Base-by-base conservation (phyloP, 2,113 vertebrate genomes). In the Ictalurus furcatus region DNA sequence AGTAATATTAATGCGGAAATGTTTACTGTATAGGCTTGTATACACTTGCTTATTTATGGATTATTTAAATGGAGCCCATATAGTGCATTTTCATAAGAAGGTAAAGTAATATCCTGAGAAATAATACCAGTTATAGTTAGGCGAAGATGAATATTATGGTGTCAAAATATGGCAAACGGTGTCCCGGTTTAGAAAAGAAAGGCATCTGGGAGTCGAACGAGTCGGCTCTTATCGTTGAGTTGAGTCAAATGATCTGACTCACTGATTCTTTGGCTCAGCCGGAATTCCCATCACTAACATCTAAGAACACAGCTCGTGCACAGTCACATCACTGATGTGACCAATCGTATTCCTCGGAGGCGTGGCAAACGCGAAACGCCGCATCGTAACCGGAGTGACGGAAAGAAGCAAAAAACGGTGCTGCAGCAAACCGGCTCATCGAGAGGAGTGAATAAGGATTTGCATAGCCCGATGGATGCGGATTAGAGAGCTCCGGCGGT, bases 331-430 rank as follows among this genome's bases (percentile, higher is more conserved):
- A 80, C 30, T 13, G 71, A 7, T 4, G 63, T n/a, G 78, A 52
- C 94, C 93, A 93, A 93, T 93, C 87, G 17, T 56, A 12, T 92
- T 63, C 71, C 28, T 84, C 65, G 92, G 91, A 87, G 94, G 94
- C 76, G 92, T 92, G 82, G 92, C 92, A 90, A 91, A 88, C 89
- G 56, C 89, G 78, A 88, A 92, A 59, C 30, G 85, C 79, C 73
- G 85, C 85, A 87, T 87, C 73, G 54, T 61, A 76, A 28, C 71
- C 71, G 71, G 8, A 44, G 48, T 34, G 85, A 73, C 67, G 48
- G 85, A 40, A 63, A 34, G 12, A 2, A 25, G 79, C 25, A 34
- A 69, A 37, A 73, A 73, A 76, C 85, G 54, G 87, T 9, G 48
- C 73, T 52, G 83, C 88, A 59, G 54, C n/a, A 85, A 71, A 74